phyloP scores from a whole-genome alignment of 2,888 invertebrate species.

The Xylota segnis region DNA sequence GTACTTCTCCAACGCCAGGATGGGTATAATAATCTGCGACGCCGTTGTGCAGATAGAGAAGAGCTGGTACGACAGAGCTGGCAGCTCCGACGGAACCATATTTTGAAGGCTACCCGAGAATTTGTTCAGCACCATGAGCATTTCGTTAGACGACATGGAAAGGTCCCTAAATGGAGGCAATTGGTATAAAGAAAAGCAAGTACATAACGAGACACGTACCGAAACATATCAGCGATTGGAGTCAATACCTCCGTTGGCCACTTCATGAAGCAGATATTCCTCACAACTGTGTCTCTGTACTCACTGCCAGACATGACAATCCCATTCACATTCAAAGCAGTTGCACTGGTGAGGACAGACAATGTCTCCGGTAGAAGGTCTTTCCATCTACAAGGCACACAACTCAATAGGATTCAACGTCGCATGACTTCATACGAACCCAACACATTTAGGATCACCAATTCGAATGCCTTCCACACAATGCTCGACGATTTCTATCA shows the following conservation, averaged over 20 bases:
- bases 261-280: constrained; percentile 85
- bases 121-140: constrained; percentile 85
- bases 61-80: constrained; percentile 87
- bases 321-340: constrained; percentile 85
- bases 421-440: constrained; percentile 80
- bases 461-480: constrained; percentile 86
- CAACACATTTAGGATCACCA: constrained; percentile 85
- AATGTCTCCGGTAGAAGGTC: constrained; percentile 87
- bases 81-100: constrained; percentile 86
- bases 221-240: constrained; percentile 87
- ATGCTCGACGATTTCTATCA: constrained; percentile 86
- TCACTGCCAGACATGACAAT: constrained; percentile 86
- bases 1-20: constrained; percentile 85
- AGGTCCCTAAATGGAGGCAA: constrained; percentile 84
- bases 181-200: background rate
- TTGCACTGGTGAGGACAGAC: constrained; percentile 85
- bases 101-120: constrained; percentile 86
- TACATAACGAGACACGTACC: constrained; percentile 82
- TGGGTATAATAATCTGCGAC: constrained; percentile 83
- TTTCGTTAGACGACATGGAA: constrained; percentile 85
- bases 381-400: constrained; percentile 86
- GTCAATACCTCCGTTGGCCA: constrained; percentile 86
- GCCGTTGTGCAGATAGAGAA: constrained; percentile 86
- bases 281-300: constrained; percentile 86
- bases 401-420: background rate